These are phyloP conservation scores for Anoplolepis gracilipes DNA, from an alignment of 1,140 invertebrate species.

Conservation along the genomic window DNA sequence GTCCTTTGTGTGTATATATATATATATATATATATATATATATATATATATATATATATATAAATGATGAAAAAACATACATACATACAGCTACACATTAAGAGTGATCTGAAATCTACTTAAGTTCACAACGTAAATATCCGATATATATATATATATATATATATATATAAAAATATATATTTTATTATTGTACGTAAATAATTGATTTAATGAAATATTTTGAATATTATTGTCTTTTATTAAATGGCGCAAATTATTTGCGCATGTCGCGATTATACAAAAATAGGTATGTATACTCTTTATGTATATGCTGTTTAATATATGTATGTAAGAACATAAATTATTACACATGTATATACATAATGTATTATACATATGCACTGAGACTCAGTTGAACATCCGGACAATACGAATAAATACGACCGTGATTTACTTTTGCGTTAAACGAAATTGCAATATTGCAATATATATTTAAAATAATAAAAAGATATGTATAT, in stretches of 20 bases:
- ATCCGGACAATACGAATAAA: conserved; percentile 48
- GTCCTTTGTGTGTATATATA: conserved; percentile 66
- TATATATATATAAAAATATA: conserved; percentile 66
- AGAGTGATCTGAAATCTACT: conserved; percentile 83
- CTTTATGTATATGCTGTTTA: conserved; percentile 59
- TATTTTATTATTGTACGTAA: conserved; percentile 63
- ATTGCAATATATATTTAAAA: background rate
- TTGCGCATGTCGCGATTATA: conserved; percentile 21
- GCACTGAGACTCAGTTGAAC: conserved; percentile 44
- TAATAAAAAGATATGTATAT: background rate
- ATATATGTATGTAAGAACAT: conserved; percentile 46
- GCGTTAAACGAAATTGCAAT: background rate
- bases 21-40: conserved; percentile 71
- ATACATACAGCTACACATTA: conserved; percentile 67
- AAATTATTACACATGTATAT: conserved; percentile 60
- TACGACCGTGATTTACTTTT: conserved; percentile 50
- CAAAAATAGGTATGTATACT: conserved; percentile 42
- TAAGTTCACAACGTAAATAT: conserved; percentile 76
- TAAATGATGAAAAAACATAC: conserved; percentile 27
- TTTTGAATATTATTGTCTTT: conserved; percentile 55
- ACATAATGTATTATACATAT: conserved; percentile 64
- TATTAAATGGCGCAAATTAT: conserved; percentile 41
- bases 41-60: conserved; percentile 70
- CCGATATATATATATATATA: conserved; percentile 64
- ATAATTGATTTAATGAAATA: conserved; percentile 47